Conservation (phyloP, 2,797 vertebrate species). For the Clarias fuscus region DNA sequence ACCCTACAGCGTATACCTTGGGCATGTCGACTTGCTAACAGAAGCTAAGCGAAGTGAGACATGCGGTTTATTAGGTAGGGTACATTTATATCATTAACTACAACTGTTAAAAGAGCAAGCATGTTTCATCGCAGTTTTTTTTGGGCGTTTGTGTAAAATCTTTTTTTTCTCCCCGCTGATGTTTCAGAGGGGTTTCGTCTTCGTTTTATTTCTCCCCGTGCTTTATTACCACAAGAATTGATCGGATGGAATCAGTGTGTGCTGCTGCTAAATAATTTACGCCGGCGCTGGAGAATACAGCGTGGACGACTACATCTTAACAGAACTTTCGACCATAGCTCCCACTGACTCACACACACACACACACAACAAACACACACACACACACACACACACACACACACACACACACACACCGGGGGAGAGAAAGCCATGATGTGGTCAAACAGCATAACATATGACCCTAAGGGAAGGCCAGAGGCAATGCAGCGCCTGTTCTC, state of each 20-base stretch:
- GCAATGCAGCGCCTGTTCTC: conserved; percentile 48
- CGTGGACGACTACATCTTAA: conserved; percentile 47
- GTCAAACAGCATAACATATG: conserved; percentile 67
- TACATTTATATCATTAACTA: neutral
- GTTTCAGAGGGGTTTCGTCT: conserved; percentile 18
- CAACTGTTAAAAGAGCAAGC: conserved; percentile 9
- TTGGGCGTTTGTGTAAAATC: neutral
- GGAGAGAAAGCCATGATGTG: conserved; percentile 60
- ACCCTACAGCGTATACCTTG: neutral
- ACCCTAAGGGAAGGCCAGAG: conserved; percentile 61
- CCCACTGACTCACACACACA: conserved; percentile 29
- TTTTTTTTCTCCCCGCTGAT: conserved; percentile 2
- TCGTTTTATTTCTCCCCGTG: conserved; percentile 27
- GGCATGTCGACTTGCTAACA: neutral
- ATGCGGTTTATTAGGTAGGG: neutral
- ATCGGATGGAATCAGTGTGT: conserved; percentile 54
- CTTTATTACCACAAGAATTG: conserved; percentile 57
- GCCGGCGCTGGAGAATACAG: conserved; percentile 42
- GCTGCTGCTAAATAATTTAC: conserved; percentile 58
- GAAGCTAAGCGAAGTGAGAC: neutral
- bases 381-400: conserved; percentile 28
- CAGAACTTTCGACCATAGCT: conserved; percentile 42
- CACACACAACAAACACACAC: conserved; percentile 34
- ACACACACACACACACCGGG: conserved; percentile 30
- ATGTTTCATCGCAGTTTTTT: neutral